A percentile compares a stretch with the other conserved stretches of the same genome.
phyloP scores from a whole-genome alignment of 2,797 vertebrate species.

The Eulemur coronatus region DNA sequence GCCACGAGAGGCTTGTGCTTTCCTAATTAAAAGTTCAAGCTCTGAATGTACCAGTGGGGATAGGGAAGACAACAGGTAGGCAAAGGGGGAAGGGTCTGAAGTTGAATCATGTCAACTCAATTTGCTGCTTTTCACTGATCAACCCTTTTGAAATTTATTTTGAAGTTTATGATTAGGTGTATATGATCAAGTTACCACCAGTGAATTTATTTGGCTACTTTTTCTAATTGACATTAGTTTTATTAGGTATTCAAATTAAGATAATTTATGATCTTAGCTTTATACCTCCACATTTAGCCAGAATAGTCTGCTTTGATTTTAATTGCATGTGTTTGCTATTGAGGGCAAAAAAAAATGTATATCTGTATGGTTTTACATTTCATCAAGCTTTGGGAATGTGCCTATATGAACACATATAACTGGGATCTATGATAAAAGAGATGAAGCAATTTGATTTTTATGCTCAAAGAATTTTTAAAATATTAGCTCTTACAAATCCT shows the following conservation, averaged over 20 bases:
- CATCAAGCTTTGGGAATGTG: not conserved
- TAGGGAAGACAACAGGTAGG: not conserved
- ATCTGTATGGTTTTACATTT: not conserved
- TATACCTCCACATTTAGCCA: not conserved
- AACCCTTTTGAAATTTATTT: not conserved
- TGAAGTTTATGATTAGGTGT: not conserved
- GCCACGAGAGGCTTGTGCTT: not conserved
- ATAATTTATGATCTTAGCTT: not conserved
- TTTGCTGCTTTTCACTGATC: not conserved
- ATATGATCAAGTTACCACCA: not conserved
- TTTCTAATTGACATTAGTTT: not conserved
- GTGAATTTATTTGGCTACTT: not conserved
- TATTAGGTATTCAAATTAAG: not conserved
- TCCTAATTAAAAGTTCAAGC: not conserved
- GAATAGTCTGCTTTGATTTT: not conserved
- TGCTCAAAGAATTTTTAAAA: not conserved
- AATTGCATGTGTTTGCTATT: not conserved
- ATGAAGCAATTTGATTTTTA: not conserved
- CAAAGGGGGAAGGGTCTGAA: not conserved
- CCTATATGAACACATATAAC: not conserved
- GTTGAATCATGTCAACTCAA: not conserved
- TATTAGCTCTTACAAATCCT: not conserved
- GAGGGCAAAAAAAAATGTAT: not conserved
- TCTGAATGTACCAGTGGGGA: rapidly evolving
- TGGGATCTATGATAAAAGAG: not conserved